phyloP scores from a whole-genome alignment of 2,113 vertebrate genomes.

The Ochotona princeps region DNA sequence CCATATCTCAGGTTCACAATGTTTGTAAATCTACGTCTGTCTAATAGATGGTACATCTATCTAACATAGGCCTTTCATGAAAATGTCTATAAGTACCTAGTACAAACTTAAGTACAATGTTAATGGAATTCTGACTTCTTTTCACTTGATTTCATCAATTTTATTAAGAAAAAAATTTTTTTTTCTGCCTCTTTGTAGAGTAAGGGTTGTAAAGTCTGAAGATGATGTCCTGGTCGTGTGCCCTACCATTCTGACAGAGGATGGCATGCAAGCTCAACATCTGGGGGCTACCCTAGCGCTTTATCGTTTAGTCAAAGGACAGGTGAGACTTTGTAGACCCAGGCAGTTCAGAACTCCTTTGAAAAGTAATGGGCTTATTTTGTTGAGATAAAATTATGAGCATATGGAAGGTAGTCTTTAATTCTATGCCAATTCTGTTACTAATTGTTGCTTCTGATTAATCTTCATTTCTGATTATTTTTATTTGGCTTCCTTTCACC shows the following conservation, averaged over 20 bases:
- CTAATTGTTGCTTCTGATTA: not conserved
- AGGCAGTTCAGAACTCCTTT: not conserved
- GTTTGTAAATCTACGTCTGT: not conserved
- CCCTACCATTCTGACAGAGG: conserved; percentile 96
- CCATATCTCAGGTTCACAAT: not conserved
- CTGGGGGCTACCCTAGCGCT: conserved; percentile 95
- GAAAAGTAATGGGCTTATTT: not conserved
- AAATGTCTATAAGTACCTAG: not conserved
- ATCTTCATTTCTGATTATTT: not conserved
- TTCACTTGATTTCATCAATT: not conserved
- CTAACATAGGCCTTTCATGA: not conserved
- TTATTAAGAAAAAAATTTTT: not conserved
- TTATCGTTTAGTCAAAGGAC: conserved; percentile 95
- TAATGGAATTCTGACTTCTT: not conserved
- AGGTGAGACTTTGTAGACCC: conserved; percentile 87
- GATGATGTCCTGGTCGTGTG: conserved; percentile 93
- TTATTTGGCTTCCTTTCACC: not conserved
- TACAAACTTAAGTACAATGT: not conserved
- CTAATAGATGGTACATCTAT: not conserved
- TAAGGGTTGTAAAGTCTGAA: conserved; percentile 89
- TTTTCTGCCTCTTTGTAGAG: conserved; percentile 85
- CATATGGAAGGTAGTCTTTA: not conserved
- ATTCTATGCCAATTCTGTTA: not conserved
- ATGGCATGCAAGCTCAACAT: conserved; percentile 98
- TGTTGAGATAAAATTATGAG: not conserved